Base-by-base conservation (phyloP, 2,797 vertebrate species). In the Phrynocephalus vlangalii region DNA sequence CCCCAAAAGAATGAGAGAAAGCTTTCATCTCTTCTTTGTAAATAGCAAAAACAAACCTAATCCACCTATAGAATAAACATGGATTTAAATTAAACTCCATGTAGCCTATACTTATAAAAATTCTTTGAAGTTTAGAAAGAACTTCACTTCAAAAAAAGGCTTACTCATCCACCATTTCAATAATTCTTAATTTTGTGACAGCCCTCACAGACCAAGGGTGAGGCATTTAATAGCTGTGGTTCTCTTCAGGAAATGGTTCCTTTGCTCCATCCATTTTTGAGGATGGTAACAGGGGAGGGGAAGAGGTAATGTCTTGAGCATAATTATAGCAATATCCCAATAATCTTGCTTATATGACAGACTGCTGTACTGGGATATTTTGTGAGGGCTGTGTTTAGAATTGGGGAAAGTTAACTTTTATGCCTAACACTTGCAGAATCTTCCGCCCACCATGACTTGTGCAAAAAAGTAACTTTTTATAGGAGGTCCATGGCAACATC, bases 11-110 rank as follows among this genome's bases (percentile, higher is more conserved):
- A 77, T 4, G 15, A 81, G 52, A 66, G 68, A 66, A 68, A 68
- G n/a, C 78, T 85, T 88, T 88, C 52, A 80, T 85, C 83, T 81
- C 48, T 81, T 84, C 56, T 66, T 30, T 68, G n/a, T 88, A 81
- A 85, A 85, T 50, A 75, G 75, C 70, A 79, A 88, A 88, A 84
- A 73, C 77, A 84, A 84, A 50, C 63, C 70, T 88, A 88, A 88
- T 88, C 87, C 87, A 88, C 83, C 87, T 85, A 81, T 88, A 71
- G 77, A 85, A 73, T 88, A 85, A 85, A 88, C 83, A 88, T 80
- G 83, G 78, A 75, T 75, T 88, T 88, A 81, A 81, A 56, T 81
- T 88, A 85, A 88, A 84, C 30, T 75, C 48, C 48, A 68, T 75
- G 70, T 50, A 75, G 73, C 66, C 73, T 87, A 56, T 83, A 83